These are phyloP conservation scores for Anarsia innoxiella DNA, from an alignment of 2,888 invertebrate species.

Conservation along the genomic window DNA sequence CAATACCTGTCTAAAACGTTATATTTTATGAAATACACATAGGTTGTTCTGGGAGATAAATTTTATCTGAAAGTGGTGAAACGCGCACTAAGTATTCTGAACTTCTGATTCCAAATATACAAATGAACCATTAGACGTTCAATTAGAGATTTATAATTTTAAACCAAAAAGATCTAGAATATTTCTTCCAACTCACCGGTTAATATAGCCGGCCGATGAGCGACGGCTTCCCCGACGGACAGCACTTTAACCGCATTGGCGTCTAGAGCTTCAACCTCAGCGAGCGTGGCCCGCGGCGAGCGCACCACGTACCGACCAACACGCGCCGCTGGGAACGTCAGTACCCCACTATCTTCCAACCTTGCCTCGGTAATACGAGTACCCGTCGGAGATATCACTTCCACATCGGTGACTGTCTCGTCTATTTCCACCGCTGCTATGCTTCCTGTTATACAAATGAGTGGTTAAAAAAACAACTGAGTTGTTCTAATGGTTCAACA, in stretches of 20 bases:
- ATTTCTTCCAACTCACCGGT: constrained; percentile 78
- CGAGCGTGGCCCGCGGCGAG: constrained; percentile 46
- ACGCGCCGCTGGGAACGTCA: constrained; percentile 84
- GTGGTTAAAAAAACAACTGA: no score
- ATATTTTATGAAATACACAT: no score
- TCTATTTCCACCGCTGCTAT: constrained; percentile 78
- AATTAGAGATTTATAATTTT: no score
- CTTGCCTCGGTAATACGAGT: constrained; percentile 77
- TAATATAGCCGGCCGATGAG: constrained; percentile 87
- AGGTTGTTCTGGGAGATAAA: no score
- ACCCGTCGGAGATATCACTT: constrained; percentile 80
- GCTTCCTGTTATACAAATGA: no score
- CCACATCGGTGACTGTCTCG: constrained; percentile 77
- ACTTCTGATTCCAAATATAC: no score
- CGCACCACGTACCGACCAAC: constrained; percentile 85
- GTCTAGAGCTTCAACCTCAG: constrained; percentile 85
- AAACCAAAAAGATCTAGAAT: no score
- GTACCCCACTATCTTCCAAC: constrained; percentile 73
- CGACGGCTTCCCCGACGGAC: constrained; percentile 84
- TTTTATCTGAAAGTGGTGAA: no score
- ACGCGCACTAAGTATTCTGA: no score
- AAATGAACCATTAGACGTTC: no score
- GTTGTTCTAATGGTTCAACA: no score
- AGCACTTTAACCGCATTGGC: constrained; percentile 82
- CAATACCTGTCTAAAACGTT: no score